These are phyloP conservation scores for Ichneumoninae sp. DNA, from an alignment of 2,888 invertebrate genomes.

Conservation along the genomic window DNA sequence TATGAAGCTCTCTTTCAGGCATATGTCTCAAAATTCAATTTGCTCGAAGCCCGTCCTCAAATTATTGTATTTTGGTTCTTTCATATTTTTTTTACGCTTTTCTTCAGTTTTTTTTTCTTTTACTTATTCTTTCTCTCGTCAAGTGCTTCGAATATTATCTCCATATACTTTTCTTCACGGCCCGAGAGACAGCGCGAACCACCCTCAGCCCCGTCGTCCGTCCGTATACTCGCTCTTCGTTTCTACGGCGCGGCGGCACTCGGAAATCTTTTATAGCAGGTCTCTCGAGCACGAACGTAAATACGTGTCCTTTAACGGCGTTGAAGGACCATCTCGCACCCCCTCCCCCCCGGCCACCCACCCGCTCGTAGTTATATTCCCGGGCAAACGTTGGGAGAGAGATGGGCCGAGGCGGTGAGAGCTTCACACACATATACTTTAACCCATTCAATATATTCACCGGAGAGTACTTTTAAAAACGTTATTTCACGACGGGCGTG, in stretches of 20 bases:
- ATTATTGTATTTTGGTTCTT: constrained; percentile 23
- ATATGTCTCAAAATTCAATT: constrained; percentile 21
- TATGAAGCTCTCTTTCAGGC: background rate
- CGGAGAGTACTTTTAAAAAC: constrained; percentile 58
- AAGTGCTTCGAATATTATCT: constrained; percentile 25
- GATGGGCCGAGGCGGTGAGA: constrained; percentile 47
- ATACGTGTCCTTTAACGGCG: constrained; percentile 68
- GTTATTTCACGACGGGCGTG: constrained; percentile 13
- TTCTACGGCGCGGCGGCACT: constrained; percentile 54
- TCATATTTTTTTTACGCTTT: background rate
- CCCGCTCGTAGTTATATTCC: constrained; percentile 51
- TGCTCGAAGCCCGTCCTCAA: constrained; percentile 6
- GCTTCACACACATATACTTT: constrained; percentile 61
- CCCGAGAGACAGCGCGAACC: constrained; percentile 42
- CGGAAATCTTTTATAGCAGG: constrained; percentile 66
- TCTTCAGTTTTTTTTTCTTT: constrained; percentile 3
- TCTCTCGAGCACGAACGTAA: constrained; percentile 68
- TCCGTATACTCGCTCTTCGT: constrained; percentile 49
- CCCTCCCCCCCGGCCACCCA: background rate
- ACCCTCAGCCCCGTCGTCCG: constrained; percentile 16
- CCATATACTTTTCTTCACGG: constrained; percentile 17
- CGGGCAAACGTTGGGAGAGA: constrained; percentile 31
- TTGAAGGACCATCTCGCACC: constrained; percentile 58
- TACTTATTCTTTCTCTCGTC: constrained; percentile 6
- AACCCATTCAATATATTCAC: constrained; percentile 65